These are phyloP conservation scores for Aphelocoma coerulescens DNA, from an alignment of 2,113 vertebrate species.

Conservation along the genomic window DNA sequence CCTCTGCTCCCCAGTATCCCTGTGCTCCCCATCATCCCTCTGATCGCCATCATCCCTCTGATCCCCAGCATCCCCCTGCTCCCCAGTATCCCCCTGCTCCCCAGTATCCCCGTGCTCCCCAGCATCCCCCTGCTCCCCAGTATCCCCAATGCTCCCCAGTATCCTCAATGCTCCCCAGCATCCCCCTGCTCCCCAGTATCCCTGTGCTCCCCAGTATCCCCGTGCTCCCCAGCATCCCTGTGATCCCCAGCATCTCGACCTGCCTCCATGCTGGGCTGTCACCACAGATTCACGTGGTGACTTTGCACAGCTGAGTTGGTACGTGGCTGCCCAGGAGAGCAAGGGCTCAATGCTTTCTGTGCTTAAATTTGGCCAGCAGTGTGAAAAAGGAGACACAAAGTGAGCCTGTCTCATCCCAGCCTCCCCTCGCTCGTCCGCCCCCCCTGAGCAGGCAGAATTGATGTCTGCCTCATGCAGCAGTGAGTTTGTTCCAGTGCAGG, in stretches of 20 bases:
- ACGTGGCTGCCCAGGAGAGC: neutral
- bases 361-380: no score
- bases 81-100: neutral
- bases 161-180: no score
- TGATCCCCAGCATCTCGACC: neutral
- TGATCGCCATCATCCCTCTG: neutral
- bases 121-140: neutral
- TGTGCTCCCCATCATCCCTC: neutral
- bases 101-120: neutral
- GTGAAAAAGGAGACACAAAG: accelerated
- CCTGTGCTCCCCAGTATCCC: neutral
- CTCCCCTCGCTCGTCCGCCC: neutral
- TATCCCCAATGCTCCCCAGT: neutral
- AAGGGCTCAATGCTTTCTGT: accelerated
- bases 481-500: neutral
- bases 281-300: accelerated
- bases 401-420: neutral
- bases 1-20: neutral
- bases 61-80: neutral
- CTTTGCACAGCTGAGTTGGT: neutral
- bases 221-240: neutral
- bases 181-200: neutral
- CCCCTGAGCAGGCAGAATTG: neutral
- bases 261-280: neutral
- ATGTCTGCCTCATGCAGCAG: neutral